A percentile compares a stretch with the other conserved stretches of the same genome.
Conservation (phyloP, 2,797 vertebrate species). For the Hylomyscus alleni region DNA sequence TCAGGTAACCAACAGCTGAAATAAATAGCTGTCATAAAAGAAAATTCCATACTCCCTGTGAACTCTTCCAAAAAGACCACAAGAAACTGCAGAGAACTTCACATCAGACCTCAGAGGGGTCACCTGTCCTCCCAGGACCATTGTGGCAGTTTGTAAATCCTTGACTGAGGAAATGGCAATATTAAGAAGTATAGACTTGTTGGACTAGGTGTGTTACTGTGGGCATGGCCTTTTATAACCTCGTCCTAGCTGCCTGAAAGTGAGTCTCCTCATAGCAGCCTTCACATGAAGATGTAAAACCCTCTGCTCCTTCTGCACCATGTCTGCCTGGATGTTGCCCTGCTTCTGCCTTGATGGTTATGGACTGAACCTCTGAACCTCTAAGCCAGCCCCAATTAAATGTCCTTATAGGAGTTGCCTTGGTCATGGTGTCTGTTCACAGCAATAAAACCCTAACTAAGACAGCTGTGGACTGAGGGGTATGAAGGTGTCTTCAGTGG, state of each 20-base stretch:
- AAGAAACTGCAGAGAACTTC: not conserved
- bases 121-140: rapidly evolving
- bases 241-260: not conserved
- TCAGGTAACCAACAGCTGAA: not conserved
- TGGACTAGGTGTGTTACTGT: not conserved
- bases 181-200: not conserved
- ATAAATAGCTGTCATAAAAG: not conserved
- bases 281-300: not conserved
- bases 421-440: not conserved
- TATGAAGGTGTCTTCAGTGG: no score
- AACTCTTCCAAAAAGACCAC: not conserved
- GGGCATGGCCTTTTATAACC: not conserved
- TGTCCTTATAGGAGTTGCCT: not conserved
- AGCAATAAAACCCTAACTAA: not conserved
- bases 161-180: not conserved
- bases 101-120: rapidly evolving
- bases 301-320: not conserved
- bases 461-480: not conserved
- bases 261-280: not conserved
- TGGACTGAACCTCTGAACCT: not conserved
- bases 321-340: not conserved
- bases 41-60: rapidly evolving
- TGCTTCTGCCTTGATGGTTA: not conserved
- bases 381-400: not conserved
- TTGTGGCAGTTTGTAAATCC: not conserved